Percentiles rank a stretch among this genome's conserved stretches.
Conservation (phyloP, 2,888 invertebrate genomes). For the Beris chalybata region DNA sequence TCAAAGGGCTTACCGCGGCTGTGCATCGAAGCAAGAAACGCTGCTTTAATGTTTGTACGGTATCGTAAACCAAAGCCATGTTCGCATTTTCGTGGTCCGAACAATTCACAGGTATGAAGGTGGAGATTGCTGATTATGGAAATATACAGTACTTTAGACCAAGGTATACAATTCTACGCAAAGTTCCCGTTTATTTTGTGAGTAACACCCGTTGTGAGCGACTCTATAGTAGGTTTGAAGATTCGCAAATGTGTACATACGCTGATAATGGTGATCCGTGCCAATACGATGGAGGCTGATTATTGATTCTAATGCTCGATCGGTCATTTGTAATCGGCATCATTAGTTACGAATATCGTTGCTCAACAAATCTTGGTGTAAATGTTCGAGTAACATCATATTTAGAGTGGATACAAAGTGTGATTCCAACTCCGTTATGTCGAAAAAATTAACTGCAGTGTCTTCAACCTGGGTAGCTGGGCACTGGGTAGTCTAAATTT, state of each 20-base stretch:
- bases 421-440: neutral
- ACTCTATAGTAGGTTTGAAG: neutral
- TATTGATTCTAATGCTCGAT: neutral
- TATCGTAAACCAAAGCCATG: no score
- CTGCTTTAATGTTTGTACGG: no score
- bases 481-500: no score
- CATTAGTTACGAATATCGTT: neutral
- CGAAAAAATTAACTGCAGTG: neutral
- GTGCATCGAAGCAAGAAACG: no score
- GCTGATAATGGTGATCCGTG: neutral
- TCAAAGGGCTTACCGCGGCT: no score
- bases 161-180: neutral
- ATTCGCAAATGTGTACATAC: slow-evolving; percentile 12
- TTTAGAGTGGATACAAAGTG: slow-evolving; percentile 7
- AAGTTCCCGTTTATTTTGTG: neutral
- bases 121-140: slow-evolving; percentile 4
- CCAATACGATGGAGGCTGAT: slow-evolving; percentile 7
- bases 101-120: neutral
- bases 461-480: no score
- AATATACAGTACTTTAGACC: neutral
- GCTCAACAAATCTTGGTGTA: neutral
- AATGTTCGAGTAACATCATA: slow-evolving; percentile 17
- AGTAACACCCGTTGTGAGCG: neutral
- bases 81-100: no score
- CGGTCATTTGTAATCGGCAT: slow-evolving; percentile 1